Conservation (phyloP, 2,113 vertebrate species). For the Nothobranchius furzeri region DNA sequence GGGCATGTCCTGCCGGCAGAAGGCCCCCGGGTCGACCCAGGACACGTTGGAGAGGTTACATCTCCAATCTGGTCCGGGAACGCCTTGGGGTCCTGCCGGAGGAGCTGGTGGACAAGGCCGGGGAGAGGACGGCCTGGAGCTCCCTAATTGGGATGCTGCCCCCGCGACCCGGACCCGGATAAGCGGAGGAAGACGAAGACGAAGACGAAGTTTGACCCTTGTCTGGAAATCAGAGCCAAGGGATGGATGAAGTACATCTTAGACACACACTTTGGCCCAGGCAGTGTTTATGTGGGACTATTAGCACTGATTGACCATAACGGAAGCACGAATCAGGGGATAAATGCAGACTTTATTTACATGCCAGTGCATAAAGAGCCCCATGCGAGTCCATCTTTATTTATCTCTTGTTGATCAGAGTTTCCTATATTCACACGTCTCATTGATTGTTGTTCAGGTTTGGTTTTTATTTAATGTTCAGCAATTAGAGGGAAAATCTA, state of each 20-base stretch:
- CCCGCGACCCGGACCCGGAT: no score
- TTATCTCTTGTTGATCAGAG: neutral
- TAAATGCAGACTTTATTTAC: constrained; percentile 12
- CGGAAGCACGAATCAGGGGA: constrained; percentile 39
- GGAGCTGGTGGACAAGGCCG: no score
- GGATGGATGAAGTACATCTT: constrained; percentile 61
- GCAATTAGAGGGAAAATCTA: constrained; percentile 1
- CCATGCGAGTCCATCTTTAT: neutral
- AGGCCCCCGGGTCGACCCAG: no score
- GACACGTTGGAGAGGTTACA: no score
- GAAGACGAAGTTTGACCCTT: constrained; percentile 61
- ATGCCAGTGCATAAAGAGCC: constrained; percentile 24
- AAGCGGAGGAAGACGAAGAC: no score
- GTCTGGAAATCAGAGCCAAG: constrained; percentile 59
- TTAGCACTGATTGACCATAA: constrained; percentile 50
- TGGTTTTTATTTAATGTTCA: constrained; percentile 15
- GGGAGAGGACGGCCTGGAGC: no score
- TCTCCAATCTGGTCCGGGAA: no score
- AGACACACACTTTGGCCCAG: constrained; percentile 36
- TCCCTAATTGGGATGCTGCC: no score
- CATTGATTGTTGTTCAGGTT: neutral
- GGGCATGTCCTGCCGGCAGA: no score
- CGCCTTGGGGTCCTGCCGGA: no score
- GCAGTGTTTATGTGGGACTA: constrained; percentile 40
- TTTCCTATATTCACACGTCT: constrained; percentile 1